These are phyloP conservation scores for Chelonia mydas DNA, from an alignment of 2,797 vertebrate species.

Conservation along the genomic window DNA sequence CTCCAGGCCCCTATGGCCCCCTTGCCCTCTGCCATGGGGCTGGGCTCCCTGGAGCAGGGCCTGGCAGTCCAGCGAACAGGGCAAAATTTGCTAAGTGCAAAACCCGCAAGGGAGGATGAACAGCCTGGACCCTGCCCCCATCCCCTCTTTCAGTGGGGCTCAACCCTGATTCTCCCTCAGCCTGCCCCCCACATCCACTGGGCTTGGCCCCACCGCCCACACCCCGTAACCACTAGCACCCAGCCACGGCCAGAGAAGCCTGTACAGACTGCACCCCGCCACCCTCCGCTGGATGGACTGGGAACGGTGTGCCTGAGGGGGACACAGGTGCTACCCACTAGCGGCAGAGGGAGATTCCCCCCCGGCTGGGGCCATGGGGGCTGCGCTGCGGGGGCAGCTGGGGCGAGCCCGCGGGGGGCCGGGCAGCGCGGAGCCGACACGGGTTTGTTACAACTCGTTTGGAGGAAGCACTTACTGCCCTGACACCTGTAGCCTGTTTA, in stretches of 20 bases:
- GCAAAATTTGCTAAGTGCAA: too few species aligned
- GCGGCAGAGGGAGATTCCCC: too few species aligned
- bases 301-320: neutral
- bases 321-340: too few species aligned
- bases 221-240: neutral
- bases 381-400: neutral
- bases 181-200: neutral
- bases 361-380: too few species aligned
- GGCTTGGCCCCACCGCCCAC: neutral
- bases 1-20: neutral
- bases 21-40: too few species aligned
- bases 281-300: neutral
- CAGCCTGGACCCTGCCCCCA: neutral
- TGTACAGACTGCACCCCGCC: constrained; percentile 14
- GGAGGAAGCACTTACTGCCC: constrained; percentile 70
- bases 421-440: neutral
- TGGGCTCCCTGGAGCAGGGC: neutral
- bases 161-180: neutral
- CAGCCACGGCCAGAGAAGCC: constrained; percentile 2
- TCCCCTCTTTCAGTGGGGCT: neutral
- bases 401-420: accelerated
- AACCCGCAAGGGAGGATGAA: neutral
- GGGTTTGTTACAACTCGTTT: constrained; percentile 66
- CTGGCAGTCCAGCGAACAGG: too few species aligned
- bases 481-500: constrained; percentile 41